A percentile compares a stretch with the other conserved stretches of the same genome.
Conservation (phyloP, 2,888 invertebrate genomes). For the Drosophila nr. perissopoda region DNA sequence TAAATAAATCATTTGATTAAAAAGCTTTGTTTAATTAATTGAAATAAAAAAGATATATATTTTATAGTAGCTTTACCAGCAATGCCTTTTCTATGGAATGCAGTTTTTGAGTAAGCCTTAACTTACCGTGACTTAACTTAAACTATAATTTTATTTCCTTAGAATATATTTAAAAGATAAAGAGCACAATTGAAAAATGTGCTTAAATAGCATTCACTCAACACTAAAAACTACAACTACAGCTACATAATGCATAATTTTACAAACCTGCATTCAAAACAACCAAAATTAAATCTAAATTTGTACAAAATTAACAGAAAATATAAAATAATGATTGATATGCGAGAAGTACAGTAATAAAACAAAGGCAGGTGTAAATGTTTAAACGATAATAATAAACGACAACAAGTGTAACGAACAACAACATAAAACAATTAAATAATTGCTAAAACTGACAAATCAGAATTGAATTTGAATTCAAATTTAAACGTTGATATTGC, state of each 20-base stretch:
- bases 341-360: conserved; percentile 11
- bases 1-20: not conserved
- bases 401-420: conserved; percentile 53
- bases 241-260: conserved; percentile 2
- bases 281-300: not conserved
- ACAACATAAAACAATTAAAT: conserved; percentile 57
- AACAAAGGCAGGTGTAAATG: conserved; percentile 25
- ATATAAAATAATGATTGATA: conserved; percentile 4
- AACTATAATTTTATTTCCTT: no score
- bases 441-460: conserved; percentile 43
- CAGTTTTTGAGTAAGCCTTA: not conserved
- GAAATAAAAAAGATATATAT: not conserved
- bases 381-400: conserved; percentile 35
- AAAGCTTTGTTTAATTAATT: no score
- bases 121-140: not conserved
- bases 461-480: conserved; percentile 34
- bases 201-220: not conserved
- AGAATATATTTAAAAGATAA: not conserved
- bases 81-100: not conserved
- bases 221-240: not conserved
- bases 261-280: not conserved
- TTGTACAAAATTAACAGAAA: conserved; percentile 9
- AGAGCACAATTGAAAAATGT: not conserved
- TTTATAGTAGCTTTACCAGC: not conserved
- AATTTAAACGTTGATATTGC: conserved; percentile 73